Conservation (phyloP, 1,140 invertebrate genomes). For the Platyscapa corneri region DNA sequence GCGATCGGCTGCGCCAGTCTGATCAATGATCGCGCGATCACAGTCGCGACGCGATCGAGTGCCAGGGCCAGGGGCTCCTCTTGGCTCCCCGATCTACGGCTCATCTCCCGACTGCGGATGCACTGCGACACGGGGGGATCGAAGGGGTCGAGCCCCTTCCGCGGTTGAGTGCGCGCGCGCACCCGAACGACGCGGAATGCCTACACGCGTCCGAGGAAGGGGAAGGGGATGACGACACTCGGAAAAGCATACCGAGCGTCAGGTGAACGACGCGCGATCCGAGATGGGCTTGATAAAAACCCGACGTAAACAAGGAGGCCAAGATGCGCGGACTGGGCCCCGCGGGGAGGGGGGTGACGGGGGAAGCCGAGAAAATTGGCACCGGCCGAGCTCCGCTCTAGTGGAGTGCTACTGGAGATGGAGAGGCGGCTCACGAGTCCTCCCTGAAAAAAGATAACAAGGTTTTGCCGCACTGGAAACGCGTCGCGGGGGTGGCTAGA, state of each 20-base stretch:
- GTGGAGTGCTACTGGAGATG: not conserved
- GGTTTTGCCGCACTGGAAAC: not conserved
- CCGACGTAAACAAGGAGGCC: not conserved
- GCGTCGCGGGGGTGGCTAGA: not conserved
- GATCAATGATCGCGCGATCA: not conserved
- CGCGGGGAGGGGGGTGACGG: too few relatives aligned
- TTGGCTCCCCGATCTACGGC: not conserved
- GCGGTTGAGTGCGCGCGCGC: too few relatives aligned
- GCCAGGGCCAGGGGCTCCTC: not conserved
- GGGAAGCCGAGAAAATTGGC: not conserved
- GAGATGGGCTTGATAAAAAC: not conserved
- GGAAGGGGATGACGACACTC: not conserved
- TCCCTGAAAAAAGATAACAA: not conserved
- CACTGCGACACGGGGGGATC: conserved; percentile 70
- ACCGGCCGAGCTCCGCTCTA: not conserved
- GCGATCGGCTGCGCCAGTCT: too few relatives aligned
- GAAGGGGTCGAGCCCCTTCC: not conserved
- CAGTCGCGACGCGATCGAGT: not conserved
- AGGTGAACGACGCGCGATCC: conserved; percentile 11
- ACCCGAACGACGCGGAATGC: not conserved
- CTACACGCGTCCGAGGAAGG: not conserved
- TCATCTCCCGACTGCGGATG: conserved; percentile 65
- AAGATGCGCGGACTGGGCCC: not conserved
- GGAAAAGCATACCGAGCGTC: not conserved
- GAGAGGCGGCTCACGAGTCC: not conserved